Base-by-base conservation (phyloP, 1,140 invertebrate species). In the Phthorimaea operculella region DNA sequence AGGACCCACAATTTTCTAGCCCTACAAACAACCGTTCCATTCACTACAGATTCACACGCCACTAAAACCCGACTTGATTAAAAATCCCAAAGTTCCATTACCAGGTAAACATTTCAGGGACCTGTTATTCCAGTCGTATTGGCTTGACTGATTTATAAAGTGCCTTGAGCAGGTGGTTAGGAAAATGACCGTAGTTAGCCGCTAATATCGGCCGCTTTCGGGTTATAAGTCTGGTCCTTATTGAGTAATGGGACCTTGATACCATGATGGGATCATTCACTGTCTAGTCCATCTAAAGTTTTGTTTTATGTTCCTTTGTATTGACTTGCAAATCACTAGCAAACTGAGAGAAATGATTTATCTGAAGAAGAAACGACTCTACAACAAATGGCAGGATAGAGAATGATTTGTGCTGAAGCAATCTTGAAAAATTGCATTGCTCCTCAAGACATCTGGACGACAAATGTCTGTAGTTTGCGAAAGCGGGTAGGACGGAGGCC, bases 381-480 rank as follows among this genome's bases (percentile, higher is more conserved):
- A 28, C 21, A 28, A 28, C 6, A 28, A 28, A 28, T 28, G 21
- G 21, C 21, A 28, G 21, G 21, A 6, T 28, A 28, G 6, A 28
- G 6, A 28, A 28, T 28, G 6, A 28, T 2, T 28, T 4, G 21
- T 28, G 21, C 21, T 4, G 6, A 28, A 28, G 2, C 2, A 28
- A 28, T 28, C 21, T 28, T 28, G 2, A 28, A 28, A 28, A 28
- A 39, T n/a, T 39, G 36, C n/a, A n/a, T 39, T 39, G 36, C n/a
- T 39, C 10, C 36, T 58, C 57, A 45, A 18, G 52, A 51, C 54
- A 49, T 51, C 56, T 51, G 49, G 47, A 67, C 59, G 55, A 55
- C 54, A 60, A 64, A 58, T 44, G 53, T 42, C 51, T 58, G 36
- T n/a, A 39, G 36, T 39, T 39, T 39, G 36, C 36, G 36, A 39